Conservation (phyloP, 2,113 vertebrate species). For the Calyptommatus sinebrachiatus region DNA sequence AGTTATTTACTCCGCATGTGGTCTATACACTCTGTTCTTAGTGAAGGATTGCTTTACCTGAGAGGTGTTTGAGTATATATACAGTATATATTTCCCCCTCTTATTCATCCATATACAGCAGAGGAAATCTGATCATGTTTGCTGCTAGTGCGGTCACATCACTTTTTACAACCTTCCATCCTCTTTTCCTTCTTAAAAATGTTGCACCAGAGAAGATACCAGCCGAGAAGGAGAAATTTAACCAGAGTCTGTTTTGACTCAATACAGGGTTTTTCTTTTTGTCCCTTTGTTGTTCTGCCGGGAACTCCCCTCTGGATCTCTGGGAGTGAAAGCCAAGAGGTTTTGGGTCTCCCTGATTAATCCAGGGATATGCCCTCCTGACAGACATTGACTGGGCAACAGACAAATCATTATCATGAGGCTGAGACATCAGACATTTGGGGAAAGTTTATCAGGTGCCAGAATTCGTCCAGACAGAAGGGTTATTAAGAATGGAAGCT, state of each 20-base stretch:
- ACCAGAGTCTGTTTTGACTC: neutral
- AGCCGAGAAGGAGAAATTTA: neutral
- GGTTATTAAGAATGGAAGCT: neutral
- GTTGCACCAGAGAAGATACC: neutral
- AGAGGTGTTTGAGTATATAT: neutral
- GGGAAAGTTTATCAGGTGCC: neutral
- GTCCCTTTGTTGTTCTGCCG: neutral
- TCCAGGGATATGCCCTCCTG: neutral
- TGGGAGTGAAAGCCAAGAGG: neutral
- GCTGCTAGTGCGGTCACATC: neutral
- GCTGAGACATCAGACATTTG: neutral
- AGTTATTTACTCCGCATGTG: constrained; percentile 65
- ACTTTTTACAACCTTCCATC: neutral
- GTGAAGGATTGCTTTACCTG: constrained; percentile 29
- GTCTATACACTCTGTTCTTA: constrained; percentile 39
- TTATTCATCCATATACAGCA: neutral
- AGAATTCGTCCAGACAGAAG: neutral
- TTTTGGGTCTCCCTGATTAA: constrained; percentile 17
- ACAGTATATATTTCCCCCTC: neutral
- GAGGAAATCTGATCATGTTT: constrained; percentile 3
- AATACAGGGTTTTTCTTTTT: too few relatives aligned
- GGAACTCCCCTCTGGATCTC: neutral
- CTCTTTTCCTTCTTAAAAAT: neutral
- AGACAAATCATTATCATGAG: too few relatives aligned
- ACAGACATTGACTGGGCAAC: neutral